Evolutionary conservation across 2,113 vertebrate genomes (phyloP).

Genomic region (Castor canadensis): DNA sequence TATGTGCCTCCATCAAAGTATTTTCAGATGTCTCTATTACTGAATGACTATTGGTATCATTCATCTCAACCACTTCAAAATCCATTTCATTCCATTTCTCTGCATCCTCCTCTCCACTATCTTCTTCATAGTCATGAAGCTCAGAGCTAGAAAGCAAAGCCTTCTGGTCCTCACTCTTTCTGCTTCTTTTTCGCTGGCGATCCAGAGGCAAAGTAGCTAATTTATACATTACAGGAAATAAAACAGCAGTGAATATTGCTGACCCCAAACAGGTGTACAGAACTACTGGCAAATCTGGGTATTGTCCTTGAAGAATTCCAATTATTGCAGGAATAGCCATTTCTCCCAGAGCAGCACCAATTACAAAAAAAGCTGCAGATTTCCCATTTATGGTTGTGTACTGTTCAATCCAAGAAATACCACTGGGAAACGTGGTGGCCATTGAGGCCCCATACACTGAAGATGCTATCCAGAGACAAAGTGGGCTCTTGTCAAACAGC

Average conservation of each 20-base stretch:
- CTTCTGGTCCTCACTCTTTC: constrained; percentile 87
- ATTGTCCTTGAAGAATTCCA: constrained; percentile 88
- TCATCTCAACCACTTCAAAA: constrained; percentile 95
- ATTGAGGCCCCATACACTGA: constrained; percentile 92
- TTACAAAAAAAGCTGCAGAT: constrained; percentile 88
- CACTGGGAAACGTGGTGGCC: constrained; percentile 94
- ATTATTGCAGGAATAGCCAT: constrained; percentile 91
- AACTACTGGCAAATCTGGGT: constrained; percentile 84
- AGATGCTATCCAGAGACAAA: constrained; percentile 88
- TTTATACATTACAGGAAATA: constrained; percentile 94
- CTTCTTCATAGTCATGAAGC: constrained; percentile 79
- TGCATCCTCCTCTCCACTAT: constrained; percentile 78
- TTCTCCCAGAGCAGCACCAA: constrained; percentile 92
- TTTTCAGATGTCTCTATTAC: constrained; percentile 70
- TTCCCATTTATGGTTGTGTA: constrained; percentile 90
- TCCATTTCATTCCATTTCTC: constrained; percentile 92
- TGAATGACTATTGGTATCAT: constrained; percentile 81
- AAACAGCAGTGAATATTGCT: constrained; percentile 84
- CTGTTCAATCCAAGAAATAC: constrained; percentile 95
- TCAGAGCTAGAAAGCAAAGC: constrained; percentile 86
- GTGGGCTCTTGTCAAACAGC: constrained; percentile 80
- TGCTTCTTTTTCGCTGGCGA: constrained; percentile 35
- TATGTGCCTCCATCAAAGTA: constrained; percentile 38
- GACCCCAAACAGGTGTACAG: constrained; percentile 89
- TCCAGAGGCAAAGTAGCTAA: constrained; percentile 83